Conservation (phyloP, 2,888 invertebrate genomes). For the Rhagophthalmus giganteus region DNA sequence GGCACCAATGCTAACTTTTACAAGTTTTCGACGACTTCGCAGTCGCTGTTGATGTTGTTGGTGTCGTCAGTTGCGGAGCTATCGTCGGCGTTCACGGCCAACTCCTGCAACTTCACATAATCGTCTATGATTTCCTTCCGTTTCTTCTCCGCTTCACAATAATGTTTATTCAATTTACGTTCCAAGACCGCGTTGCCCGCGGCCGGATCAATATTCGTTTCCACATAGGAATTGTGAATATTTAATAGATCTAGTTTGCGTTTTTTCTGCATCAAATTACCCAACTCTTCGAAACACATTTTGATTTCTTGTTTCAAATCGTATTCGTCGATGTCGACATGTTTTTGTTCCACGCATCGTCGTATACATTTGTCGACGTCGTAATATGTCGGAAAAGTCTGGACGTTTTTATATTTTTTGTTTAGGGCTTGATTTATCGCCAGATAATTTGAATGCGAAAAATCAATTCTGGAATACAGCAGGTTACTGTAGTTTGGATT, state of each 20-base stretch:
- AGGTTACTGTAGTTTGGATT: slow-evolving; percentile 11
- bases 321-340: slow-evolving; percentile 30
- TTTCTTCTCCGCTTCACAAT: slow-evolving; percentile 34
- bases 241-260: slow-evolving; percentile 46
- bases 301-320: slow-evolving; percentile 42
- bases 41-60: slow-evolving; percentile 8
- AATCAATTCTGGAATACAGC: slow-evolving; percentile 19
- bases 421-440: slow-evolving; percentile 30
- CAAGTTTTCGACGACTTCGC: not conserved
- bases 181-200: slow-evolving; percentile 39
- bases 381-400: slow-evolving; percentile 45
- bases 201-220: slow-evolving; percentile 45
- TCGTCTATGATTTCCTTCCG: slow-evolving; percentile 39
- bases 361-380: slow-evolving; percentile 43
- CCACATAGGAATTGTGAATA: slow-evolving; percentile 41
- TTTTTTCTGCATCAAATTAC: slow-evolving; percentile 44
- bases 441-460: slow-evolving; percentile 17
- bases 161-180: slow-evolving; percentile 39
- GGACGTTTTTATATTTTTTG: slow-evolving; percentile 45
- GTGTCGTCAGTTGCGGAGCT: slow-evolving; percentile 27
- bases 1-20: too few relatives aligned
- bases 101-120: slow-evolving; percentile 40
- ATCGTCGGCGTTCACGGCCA: slow-evolving; percentile 33
- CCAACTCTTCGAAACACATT: slow-evolving; percentile 46
- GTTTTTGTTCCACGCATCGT: slow-evolving; percentile 37